Evolutionary conservation across 2,797 vertebrate species (phyloP), one percentile per base, ranked within the genome.

Genomic region (Alectoris magna): DNA sequence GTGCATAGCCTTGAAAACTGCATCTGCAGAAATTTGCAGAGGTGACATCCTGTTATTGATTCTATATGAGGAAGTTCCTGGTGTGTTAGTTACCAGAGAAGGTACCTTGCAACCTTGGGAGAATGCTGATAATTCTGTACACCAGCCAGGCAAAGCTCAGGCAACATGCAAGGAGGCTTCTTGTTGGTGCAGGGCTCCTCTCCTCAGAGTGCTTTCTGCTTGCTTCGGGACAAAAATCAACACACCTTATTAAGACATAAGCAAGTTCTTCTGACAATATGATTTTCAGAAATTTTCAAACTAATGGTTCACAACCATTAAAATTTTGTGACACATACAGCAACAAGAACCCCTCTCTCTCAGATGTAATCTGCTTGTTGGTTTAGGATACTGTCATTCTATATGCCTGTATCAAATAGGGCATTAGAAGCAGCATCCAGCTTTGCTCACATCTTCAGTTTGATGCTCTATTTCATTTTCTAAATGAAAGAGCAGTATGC

Each of bases 1-100:
- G 51, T 48, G 74, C 78, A 91, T 27, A 80, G 66, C 11, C 53
- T n/a, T 83, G 53, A 91, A 94, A 82, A 90, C 53, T 74, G 1
- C 60, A 13, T 55, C 41, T 79, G 41, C 53, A 73, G 58, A 80
- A 90, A 91, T 41, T 12, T 71, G 34, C 7, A 62, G 43, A 83
- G 72, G 38, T 56, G 55, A 86, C 41, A 73, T 43, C 8, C 41
- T 79, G 27, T 62, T 81, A 26, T n/a, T 1, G 2, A 51, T 62
- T 49, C 58, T 59, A 66, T 74, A 84, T 46, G 75, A 80, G 46
- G 53, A 74, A 62, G 23, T 58, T 85, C 29, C 46, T 72, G 8
- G 53, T 31, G 34, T 59, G 31, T 41, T 75, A 36, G 51, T 43
- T 66, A 78, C 21, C 13, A 69, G 31, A 6, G 14, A 88, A 46